Evolutionary conservation across 2,113 vertebrate genomes (phyloP).

Genomic region (Hippocampus comes): DNA sequence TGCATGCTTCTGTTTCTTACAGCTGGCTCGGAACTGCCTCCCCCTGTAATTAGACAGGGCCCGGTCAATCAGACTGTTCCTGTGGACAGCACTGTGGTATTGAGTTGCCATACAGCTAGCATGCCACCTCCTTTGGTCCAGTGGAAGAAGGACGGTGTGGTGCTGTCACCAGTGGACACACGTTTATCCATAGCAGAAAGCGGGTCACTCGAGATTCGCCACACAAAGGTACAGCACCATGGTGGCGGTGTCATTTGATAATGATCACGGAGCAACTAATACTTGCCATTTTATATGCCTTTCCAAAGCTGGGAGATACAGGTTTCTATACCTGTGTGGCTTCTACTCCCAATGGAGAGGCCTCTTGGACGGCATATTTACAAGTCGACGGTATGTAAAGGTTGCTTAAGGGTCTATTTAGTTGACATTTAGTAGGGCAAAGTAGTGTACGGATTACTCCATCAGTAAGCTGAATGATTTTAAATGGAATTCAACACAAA

Average conservation of each 20-base stretch:
- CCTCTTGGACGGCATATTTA: conserved; percentile 88
- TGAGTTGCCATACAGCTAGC: conserved; percentile 81
- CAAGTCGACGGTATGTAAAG: conserved; percentile 85
- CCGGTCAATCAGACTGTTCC: conserved; percentile 89
- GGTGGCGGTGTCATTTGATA: neutral
- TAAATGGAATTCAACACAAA: too few species aligned
- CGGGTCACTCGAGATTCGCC: conserved; percentile 83
- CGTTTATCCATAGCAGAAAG: conserved; percentile 81
- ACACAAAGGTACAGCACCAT: conserved; percentile 79
- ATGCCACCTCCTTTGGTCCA: conserved; percentile 79
- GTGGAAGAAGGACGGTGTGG: conserved; percentile 85
- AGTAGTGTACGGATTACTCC: too few species aligned
- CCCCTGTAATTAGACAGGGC: conserved; percentile 88
- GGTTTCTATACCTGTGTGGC: conserved; percentile 91
- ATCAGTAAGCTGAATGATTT: too few species aligned
- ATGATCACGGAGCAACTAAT: neutral
- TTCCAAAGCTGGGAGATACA: conserved; percentile 84
- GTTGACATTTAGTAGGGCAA: neutral
- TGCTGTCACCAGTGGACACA: conserved; percentile 82
- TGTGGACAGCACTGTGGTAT: conserved; percentile 82
- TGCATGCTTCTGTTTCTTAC: conserved; percentile 10
- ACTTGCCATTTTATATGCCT: conserved; percentile 24
- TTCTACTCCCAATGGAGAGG: conserved; percentile 89
- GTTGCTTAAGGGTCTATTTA: neutral
- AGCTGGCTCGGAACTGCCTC: conserved; percentile 87